Evolutionary conservation across 35 echinoderm and acorn worm genomes (phyloP), one percentile per base, ranked within the genome.

Genomic region (Ophioderma brevispina): DNA sequence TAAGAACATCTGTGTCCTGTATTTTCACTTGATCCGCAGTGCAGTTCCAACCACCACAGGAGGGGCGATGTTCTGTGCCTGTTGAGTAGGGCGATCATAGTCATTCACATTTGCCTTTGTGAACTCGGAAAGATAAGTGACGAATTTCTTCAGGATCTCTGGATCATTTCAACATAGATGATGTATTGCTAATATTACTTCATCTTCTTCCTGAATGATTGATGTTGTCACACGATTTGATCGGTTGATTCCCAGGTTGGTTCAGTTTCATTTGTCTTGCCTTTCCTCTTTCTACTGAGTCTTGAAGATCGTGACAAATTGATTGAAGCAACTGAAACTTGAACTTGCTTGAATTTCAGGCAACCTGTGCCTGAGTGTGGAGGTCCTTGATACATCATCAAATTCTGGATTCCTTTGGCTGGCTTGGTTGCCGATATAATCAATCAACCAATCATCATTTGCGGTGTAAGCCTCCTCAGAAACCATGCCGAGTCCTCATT

Each of bases 11-110:
- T 35, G 95, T 99, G 31, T 95, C 94, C 40, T 95, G 85, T 21
- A 99, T 89, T 56, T 89, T 91, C 95, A 91, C 28, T 89, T 79
- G 35, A 99, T 94, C 49, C 97, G 84, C 97, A 99, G 95, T 35
- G 77, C 36, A 0, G 83, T 59, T 70, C 83, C 55, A 33, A 6
- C 59, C 23, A 30, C 28, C 5, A 70, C 83, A 36, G 55, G 23
- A 8, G 43, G 43, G 82, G 31, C 40, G 82, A 15, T 84, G 82
- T 11, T 38, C 80, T 19, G 23, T 25, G 36, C 17, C 17, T 46
- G 41, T 17, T 46, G 41, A n/a, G 41, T 8, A 4, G 17, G 41
- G 17, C 41, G n/a, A n/a, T n/a, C n/a, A n/a, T n/a, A n/a, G n/a
- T n/a, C n/a, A n/a, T n/a, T 18, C 59, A 25, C 59, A 70, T 70